Evolutionary conservation across 1,140 invertebrate species (phyloP), one percentile per base, ranked within the genome.

Genomic region (Drosophila watanabei): DNA sequence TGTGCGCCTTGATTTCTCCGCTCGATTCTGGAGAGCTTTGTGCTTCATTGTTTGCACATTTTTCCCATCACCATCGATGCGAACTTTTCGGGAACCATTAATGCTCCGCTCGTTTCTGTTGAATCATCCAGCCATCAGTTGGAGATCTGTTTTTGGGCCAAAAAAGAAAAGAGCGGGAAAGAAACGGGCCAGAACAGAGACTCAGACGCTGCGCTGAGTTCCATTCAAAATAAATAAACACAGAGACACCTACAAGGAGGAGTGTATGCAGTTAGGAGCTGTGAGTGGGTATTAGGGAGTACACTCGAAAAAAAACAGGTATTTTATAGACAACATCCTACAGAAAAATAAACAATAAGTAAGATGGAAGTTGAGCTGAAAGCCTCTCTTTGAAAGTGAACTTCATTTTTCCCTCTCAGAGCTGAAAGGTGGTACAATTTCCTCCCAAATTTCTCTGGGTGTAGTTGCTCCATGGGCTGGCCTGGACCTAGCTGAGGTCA

Each of bases 61-160:
- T 90, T 90, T 90, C 86, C 82, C 86, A 80, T 75, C 77, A 41
- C 33, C 75, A 89, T 84, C 85, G 79, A 82, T 90, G 87, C 82
- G 82, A 90, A 90, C 78, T 81, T 84, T 88, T 66, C 41, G 39
- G 45, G 41, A 48, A 30, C 45, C 35, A 60, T 35, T 59, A 41
- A 32, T 5, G 33, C 33, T 24, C 8, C 2, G 4, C 28, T 51
- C 30, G 41, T 70, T 73, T 81, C 32, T 90, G 85, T 90, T 90
- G 82, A 85, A 70, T 85, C 82, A 78, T 58, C 35, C 82, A 78
- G 54, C 35, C 18, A 57, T 57, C 54, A 57, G 54, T n/a, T 24
- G 11, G 20, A 39, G 39, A 68, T 18, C 41, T 52, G 51, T 18
- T 60, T 49, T 46, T 68, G n/a, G 52, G 43, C 41, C 46, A 24